phyloP scores from a whole-genome alignment of 2,113 vertebrate species.

The Lichenostomus cassidix region DNA sequence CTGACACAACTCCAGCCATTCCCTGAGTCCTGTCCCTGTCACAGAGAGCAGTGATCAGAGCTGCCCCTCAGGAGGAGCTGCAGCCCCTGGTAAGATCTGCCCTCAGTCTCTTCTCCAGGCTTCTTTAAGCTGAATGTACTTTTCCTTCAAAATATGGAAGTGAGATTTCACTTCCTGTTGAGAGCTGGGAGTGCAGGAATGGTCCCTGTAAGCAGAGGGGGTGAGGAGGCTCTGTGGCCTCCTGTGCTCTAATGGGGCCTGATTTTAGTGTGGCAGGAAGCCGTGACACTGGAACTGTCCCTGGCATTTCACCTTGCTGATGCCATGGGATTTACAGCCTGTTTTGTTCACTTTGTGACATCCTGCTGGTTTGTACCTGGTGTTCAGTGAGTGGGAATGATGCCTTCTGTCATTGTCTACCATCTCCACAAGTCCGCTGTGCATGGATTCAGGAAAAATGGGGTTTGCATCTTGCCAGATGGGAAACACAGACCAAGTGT shows the following conservation, averaged over 20 bases:
- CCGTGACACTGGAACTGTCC: background rate
- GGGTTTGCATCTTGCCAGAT: accelerated
- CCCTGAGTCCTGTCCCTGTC: background rate
- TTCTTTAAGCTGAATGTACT: background rate
- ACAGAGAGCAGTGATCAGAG: background rate
- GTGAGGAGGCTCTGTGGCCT: accelerated
- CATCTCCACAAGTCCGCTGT: background rate
- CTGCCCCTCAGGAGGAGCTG: background rate
- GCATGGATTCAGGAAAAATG: accelerated
- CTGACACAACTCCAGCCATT: accelerated
- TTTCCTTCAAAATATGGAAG: background rate
- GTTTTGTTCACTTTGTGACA: background rate
- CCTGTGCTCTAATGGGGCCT: background rate
- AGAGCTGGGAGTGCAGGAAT: background rate
- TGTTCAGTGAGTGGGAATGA: background rate
- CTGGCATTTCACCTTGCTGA: slow-evolving; percentile 1
- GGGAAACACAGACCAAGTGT: background rate
- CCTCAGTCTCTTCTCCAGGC: background rate
- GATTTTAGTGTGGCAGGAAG: background rate
- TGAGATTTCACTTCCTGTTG: background rate
- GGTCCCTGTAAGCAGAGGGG: accelerated
- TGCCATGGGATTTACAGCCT: background rate
- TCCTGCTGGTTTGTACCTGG: background rate
- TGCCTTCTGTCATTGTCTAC: background rate
- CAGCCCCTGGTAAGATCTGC: background rate